phyloP scores from a whole-genome alignment of 2,888 invertebrate species.

The Limenitis camilla region DNA sequence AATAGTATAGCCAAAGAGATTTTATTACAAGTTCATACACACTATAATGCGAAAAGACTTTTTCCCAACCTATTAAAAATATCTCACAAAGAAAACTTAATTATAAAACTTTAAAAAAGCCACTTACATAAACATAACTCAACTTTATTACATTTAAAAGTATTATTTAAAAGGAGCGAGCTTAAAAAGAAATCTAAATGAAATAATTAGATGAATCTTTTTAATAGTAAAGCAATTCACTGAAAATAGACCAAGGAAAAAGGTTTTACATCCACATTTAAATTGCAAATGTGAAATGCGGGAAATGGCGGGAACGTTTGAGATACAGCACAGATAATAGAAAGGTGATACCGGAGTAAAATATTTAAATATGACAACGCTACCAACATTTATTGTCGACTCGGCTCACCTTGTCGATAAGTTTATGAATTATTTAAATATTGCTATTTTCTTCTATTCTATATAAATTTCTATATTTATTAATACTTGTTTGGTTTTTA shows the following conservation, averaged over 20 bases:
- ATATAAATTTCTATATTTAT: no score
- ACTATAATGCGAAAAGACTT: no score
- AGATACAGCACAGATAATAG: constrained; percentile 6
- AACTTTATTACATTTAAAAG: neutral
- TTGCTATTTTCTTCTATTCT: no score
- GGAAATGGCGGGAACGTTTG: constrained; percentile 9
- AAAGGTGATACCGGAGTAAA: neutral
- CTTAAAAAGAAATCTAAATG: neutral
- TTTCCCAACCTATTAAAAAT: no score
- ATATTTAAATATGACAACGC: no score
- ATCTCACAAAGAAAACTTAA: neutral
- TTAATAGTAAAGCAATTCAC: constrained; percentile 14
- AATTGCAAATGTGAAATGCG: constrained; percentile 21
- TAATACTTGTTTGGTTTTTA: no score
- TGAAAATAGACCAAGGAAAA: constrained; percentile 14
- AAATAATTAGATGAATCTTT: constrained; percentile 9
- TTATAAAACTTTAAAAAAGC: neutral
- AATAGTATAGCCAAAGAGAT: no score
- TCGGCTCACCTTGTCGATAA: no score
- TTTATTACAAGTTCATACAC: no score
- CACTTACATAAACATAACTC: neutral
- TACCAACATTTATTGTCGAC: no score
- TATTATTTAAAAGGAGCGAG: neutral
- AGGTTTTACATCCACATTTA: constrained; percentile 17
- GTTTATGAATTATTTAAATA: no score